A percentile compares a stretch with the other conserved stretches of the same genome.
Evolutionary conservation across 2,113 vertebrate species (phyloP).

Genomic region (Albula goreensis): DNA sequence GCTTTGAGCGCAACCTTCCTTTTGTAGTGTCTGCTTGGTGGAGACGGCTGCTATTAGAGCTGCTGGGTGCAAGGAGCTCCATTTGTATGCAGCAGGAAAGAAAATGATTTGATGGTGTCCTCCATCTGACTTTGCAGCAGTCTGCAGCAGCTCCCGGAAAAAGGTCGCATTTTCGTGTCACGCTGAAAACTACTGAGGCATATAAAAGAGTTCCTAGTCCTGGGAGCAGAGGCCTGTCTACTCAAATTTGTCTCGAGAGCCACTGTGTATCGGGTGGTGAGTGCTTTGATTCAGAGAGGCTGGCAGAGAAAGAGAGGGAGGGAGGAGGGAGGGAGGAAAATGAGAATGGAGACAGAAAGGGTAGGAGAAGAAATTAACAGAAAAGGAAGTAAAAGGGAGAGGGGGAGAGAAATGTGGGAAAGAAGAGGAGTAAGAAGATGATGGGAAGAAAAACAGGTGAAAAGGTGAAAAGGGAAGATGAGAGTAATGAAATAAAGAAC

Average conservation of each 20-base stretch:
- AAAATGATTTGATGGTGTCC: constrained; percentile 49
- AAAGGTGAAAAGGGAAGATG: background rate
- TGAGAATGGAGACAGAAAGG: background rate
- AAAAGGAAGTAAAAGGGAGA: background rate
- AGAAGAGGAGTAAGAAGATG: background rate
- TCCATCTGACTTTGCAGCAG: constrained; percentile 56
- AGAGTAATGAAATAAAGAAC: background rate
- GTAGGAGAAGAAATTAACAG: background rate
- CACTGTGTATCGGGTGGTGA: background rate
- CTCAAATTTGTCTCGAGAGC: background rate
- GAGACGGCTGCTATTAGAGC: constrained; percentile 35
- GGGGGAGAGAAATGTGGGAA: background rate
- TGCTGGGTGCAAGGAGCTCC: constrained; percentile 44
- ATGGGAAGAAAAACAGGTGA: background rate
- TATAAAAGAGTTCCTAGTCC: constrained; percentile 29
- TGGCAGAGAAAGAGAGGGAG: background rate
- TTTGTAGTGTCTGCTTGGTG: constrained; percentile 54
- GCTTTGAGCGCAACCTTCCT: constrained; percentile 43
- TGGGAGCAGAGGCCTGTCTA: constrained; percentile 10
- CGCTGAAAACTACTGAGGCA: constrained; percentile 30
- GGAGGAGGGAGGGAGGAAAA: background rate
- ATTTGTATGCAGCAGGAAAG: constrained; percentile 40
- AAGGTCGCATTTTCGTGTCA: constrained; percentile 23
- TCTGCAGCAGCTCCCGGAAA: constrained; percentile 39
- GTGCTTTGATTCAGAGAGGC: background rate